Percentiles rank a stretch among this genome's conserved stretches.
phyloP scores from a whole-genome alignment of 2,888 invertebrate genomes.

The Dryococelus australis region DNA sequence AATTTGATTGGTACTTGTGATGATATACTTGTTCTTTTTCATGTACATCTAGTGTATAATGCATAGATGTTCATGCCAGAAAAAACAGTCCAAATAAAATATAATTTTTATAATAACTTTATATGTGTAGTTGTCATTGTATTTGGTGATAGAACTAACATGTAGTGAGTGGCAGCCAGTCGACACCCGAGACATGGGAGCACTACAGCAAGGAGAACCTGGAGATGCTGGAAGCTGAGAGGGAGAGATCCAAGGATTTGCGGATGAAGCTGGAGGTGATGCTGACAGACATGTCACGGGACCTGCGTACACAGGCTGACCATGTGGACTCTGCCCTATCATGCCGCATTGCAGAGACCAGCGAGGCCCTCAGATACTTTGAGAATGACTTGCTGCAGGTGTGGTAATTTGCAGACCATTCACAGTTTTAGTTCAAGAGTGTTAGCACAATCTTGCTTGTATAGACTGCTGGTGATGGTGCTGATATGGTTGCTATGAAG shows the following conservation, averaged over 20 bases:
- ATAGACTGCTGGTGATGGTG: too few species aligned
- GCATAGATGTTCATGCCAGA: too few species aligned
- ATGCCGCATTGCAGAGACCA: constrained; percentile 77
- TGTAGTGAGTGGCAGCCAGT: constrained; percentile 66
- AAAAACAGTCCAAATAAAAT: too few species aligned
- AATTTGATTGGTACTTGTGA: too few species aligned
- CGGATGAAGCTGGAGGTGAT: constrained; percentile 75
- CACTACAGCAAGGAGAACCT: constrained; percentile 81
- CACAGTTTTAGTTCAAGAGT: neutral
- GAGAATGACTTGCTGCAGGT: constrained; percentile 72
- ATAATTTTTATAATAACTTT: too few species aligned
- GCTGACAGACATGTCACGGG: constrained; percentile 77
- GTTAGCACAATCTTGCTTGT: too few species aligned
- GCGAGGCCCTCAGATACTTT: constrained; percentile 71
- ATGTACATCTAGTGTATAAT: too few species aligned
- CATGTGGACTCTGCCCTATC: constrained; percentile 79
- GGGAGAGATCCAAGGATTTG: constrained; percentile 77
- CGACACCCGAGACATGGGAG: constrained; percentile 86
- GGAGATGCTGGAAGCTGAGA: constrained; percentile 75
- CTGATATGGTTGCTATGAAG: too few species aligned
- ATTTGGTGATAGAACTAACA: too few species aligned
- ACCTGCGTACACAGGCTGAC: constrained; percentile 84
- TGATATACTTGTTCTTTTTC: too few species aligned
- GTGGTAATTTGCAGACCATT: constrained; percentile 46
- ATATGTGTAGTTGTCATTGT: too few species aligned